Evolutionary conservation across 2,797 vertebrate species (phyloP), one percentile per base, ranked within the genome.

Genomic region (Parotocinclus haroldoi): DNA sequence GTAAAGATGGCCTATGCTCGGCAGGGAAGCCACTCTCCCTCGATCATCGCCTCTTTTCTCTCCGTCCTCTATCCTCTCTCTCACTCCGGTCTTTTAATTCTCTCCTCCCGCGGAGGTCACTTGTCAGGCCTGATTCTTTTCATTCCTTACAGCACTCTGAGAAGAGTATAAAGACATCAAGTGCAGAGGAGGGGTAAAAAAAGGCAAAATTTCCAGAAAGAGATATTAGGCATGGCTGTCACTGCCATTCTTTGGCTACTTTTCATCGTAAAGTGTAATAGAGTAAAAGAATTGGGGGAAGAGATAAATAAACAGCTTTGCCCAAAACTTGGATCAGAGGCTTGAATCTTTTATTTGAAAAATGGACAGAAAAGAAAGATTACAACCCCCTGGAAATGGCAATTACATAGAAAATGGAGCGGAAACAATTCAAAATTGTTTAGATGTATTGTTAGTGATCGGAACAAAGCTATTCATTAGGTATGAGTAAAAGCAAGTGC

Each of bases 171-270:
- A 96, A 98, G 95, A 96, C 95, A 94, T 98, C 96, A 96, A 95
- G 92, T 91, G 88, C 57, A 79, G 82, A 92, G 93, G 86, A 71
- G 74, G 65, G 52, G 59, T 82, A 74, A 63, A 71, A 87, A 89
- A 89, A 91, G 92, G 86, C 87, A 90, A 89, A 90, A 84, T 91
- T 91, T 86, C 90, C 90, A 92, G 93, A 95, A 93, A 95, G 94
- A 96, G 94, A 96, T 98, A 95, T 96, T 96, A 93, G 95, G 90
- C 94, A 96, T 92, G 95, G 92, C 92, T 98, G 96, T 97, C 95
- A 96, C 85, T 84, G 81, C 90, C 84, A 80, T 90, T 90, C 89
- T 88, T 86, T 81, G 82, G 76, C 74, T 79, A 82, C 93, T 93
- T 92, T 93, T 91, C 88, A 88, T 86, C 86, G 2, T 82, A 51